phyloP scores from a whole-genome alignment of 1,140 invertebrate species.

The Camponotus vicinus region DNA sequence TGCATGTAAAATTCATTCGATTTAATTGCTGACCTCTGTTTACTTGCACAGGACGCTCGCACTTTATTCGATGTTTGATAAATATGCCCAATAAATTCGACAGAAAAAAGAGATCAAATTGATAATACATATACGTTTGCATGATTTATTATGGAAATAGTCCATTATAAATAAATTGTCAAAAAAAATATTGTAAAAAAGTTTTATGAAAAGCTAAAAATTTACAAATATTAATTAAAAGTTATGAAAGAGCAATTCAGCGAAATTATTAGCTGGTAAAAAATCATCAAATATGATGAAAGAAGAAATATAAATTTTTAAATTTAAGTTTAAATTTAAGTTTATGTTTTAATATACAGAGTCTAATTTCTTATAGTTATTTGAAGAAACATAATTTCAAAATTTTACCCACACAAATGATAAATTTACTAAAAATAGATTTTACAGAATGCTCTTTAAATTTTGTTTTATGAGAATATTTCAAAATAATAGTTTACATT shows the following conservation, averaged over 20 bases:
- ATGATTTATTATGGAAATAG: conserved; percentile 4
- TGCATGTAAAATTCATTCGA: conserved; percentile 67
- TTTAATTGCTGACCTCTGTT: conserved; percentile 65
- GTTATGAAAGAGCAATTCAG: background rate
- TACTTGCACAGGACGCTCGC: conserved; percentile 49
- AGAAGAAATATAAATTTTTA: background rate
- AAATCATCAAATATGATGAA: background rate
- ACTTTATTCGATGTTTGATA: conserved; percentile 17
- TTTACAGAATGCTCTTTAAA: background rate
- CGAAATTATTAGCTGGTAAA: background rate
- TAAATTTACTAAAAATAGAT: background rate
- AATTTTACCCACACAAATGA: background rate
- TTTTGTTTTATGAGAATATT: background rate
- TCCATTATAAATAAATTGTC: too few species aligned
- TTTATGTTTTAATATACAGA: too few species aligned
- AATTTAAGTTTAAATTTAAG: too few species aligned
- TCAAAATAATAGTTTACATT: background rate
- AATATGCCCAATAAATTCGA: conserved; percentile 32
- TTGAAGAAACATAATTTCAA: background rate
- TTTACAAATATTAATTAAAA: background rate
- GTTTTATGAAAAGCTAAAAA: background rate
- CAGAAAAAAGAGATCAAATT: conserved; percentile 28
- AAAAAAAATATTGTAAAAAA: background rate
- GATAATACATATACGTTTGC: background rate
- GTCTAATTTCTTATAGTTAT: too few species aligned